Conservation (phyloP, 2,888 invertebrate genomes). For the Amphipyra tragopoginis region DNA sequence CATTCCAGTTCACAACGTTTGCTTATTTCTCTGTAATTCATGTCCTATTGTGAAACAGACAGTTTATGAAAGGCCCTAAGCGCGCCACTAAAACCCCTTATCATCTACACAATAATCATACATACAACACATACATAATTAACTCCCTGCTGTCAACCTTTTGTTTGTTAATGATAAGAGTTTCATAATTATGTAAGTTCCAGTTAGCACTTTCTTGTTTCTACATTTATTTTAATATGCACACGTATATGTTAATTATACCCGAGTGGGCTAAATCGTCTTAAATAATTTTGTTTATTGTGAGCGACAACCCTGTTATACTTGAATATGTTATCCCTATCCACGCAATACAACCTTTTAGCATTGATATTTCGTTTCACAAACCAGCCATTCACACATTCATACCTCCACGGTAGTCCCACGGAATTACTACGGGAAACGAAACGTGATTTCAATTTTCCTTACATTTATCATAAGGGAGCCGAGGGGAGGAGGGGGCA, state of each 20-base stretch:
- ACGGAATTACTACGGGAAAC: conserved; percentile 71
- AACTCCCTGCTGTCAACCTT: conserved; percentile 55
- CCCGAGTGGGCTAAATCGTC: conserved; percentile 25
- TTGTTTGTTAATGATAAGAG: conserved; percentile 62
- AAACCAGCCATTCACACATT: conserved; percentile 70
- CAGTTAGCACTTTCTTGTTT: conserved; percentile 40
- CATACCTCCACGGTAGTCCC: conserved; percentile 60
- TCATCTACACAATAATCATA: conserved; percentile 56
- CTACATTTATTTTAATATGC: conserved; percentile 41
- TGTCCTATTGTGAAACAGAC: conserved; percentile 58
- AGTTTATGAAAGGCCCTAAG: conserved; percentile 55
- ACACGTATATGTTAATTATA: conserved; percentile 21
- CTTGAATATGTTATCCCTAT: conserved; percentile 53
- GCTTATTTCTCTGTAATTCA: conserved; percentile 64
- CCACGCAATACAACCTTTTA: conserved; percentile 64
- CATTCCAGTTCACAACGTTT: conserved; percentile 59
- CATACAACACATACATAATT: conserved; percentile 55
- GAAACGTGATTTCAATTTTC: conserved; percentile 82
- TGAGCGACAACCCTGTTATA: conserved; percentile 34
- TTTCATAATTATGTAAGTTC: conserved; percentile 56
- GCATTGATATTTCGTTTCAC: conserved; percentile 68
- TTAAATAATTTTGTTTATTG: conserved; percentile 38
- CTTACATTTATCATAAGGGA: conserved; percentile 79
- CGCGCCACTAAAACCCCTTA: conserved; percentile 49
- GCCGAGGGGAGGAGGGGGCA: conserved; percentile 64